Conservation (phyloP, 2,113 vertebrate genomes). For the Struthidea cinerea region DNA sequence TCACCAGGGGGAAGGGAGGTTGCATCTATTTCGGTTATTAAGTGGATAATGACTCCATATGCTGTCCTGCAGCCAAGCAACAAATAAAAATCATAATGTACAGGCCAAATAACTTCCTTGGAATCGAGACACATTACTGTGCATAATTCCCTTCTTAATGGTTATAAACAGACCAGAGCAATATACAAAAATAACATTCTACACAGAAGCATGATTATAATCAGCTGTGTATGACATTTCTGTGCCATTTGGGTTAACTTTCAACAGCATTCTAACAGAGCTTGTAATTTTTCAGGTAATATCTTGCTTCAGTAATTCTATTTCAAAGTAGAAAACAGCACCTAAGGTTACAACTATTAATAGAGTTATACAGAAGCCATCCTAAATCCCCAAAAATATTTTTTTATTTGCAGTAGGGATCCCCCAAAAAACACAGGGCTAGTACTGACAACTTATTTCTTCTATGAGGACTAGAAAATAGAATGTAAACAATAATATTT, state of each 20-base stretch:
- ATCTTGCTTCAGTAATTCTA: constrained; percentile 33
- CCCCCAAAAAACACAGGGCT: neutral
- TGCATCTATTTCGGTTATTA: constrained; percentile 22
- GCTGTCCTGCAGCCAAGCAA: constrained; percentile 37
- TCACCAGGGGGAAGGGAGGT: neutral
- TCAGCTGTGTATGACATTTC: constrained; percentile 9
- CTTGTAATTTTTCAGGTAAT: constrained; percentile 16
- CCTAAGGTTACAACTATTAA: neutral
- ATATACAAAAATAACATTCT: constrained; percentile 26
- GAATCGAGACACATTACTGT: constrained; percentile 7
- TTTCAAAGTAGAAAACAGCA: constrained; percentile 13
- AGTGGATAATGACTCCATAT: constrained; percentile 59
- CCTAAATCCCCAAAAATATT: neutral
- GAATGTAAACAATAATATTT: neutral
- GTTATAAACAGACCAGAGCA: constrained; percentile 16
- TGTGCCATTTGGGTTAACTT: constrained; percentile 47
- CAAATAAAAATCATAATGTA: constrained; percentile 37
- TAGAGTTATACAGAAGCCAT: neutral
- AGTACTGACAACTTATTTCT: neutral
- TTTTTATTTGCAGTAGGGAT: neutral
- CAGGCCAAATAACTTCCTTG: constrained; percentile 34
- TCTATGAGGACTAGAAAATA: neutral
- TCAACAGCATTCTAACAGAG: neutral
- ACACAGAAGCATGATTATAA: neutral
- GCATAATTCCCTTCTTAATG: constrained; percentile 41